These are phyloP conservation scores for Clavelina lepadiformis DNA, from an alignment of 23 tunicate genomes.

Conservation along the genomic window DNA sequence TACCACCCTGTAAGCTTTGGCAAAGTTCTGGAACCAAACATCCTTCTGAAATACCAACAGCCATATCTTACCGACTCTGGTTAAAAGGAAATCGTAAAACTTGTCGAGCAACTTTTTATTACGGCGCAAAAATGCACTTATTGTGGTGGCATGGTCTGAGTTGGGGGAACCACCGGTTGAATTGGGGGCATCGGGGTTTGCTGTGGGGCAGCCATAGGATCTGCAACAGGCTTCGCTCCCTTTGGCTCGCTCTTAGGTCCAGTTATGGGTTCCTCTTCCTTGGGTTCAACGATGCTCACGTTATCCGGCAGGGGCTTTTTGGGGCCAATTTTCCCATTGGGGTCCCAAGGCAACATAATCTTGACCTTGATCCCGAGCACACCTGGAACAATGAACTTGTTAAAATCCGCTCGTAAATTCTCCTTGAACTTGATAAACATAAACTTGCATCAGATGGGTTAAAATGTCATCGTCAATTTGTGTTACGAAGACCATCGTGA, in stretches of 20 bases:
- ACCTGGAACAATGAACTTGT: slow-evolving; percentile 18
- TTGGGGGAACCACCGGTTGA: slow-evolving; percentile 24
- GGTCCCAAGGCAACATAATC: slow-evolving; percentile 96
- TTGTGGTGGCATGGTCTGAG: slow-evolving; percentile 25
- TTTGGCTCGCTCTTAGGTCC: slow-evolving; percentile 87
- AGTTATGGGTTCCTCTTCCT: slow-evolving; percentile 83
- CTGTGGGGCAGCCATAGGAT: slow-evolving; percentile 32
- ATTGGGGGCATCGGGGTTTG: slow-evolving; percentile 30
- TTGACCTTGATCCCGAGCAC: slow-evolving; percentile 90
- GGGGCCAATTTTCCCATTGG: slow-evolving; percentile 94
- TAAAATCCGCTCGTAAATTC: too few species aligned
- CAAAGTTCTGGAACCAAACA: too few species aligned
- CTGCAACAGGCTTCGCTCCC: slow-evolving; percentile 61
- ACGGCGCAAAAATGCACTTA: too few species aligned
- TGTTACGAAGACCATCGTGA: slow-evolving; percentile 81
- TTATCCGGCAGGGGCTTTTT: slow-evolving; percentile 94
- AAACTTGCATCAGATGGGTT: too few species aligned
- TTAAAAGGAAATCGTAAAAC: too few species aligned
- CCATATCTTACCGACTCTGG: too few species aligned
- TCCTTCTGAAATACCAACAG: too few species aligned
- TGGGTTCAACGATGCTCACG: slow-evolving; percentile 93
- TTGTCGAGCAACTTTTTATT: too few species aligned
- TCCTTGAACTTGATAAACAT: too few species aligned
- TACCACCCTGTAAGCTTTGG: too few species aligned
- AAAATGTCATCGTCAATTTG: too few species aligned